A percentile compares a stretch with the other conserved stretches of the same genome.
These are phyloP conservation scores for Cebus imitator DNA, from an alignment of 2,113 vertebrate species.

Conservation along the genomic window DNA sequence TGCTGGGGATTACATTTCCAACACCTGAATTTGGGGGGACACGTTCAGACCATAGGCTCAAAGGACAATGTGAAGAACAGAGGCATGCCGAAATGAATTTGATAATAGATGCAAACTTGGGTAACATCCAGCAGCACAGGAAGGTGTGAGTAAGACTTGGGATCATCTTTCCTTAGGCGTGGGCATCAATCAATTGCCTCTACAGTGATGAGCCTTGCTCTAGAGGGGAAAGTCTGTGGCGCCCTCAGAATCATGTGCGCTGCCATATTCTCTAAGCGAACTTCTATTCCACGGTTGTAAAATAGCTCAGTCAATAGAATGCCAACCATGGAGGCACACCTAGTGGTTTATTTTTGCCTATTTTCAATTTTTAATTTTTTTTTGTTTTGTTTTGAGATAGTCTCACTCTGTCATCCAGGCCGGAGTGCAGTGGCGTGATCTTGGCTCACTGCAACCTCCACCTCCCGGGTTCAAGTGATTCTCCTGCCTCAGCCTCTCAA, in stretches of 20 bases:
- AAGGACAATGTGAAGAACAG: background rate
- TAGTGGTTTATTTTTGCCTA: background rate
- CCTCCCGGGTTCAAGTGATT: too few species aligned
- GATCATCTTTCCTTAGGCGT: background rate
- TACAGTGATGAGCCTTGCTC: background rate
- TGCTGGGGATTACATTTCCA: too few species aligned
- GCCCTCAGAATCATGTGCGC: background rate
- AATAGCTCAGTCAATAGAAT: background rate
- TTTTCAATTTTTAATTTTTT: background rate
- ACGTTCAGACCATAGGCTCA: background rate
- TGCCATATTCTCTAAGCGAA: background rate
- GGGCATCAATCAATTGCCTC: background rate
- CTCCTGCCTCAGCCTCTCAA: too few species aligned
- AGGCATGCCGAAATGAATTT: too few species aligned
- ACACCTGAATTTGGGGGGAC: background rate
- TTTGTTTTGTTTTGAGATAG: too few species aligned
- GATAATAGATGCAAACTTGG: too few species aligned
- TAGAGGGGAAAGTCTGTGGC: background rate
- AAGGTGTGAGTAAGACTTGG: background rate
- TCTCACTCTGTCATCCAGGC: too few species aligned
- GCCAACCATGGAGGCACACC: background rate
- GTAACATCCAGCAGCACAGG: background rate
- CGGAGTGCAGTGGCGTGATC: too few species aligned
- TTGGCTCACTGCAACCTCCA: too few species aligned
- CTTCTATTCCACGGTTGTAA: background rate